These are phyloP conservation scores for Drosophila monieri DNA, from an alignment of 2,888 invertebrate genomes.

Conservation along the genomic window DNA sequence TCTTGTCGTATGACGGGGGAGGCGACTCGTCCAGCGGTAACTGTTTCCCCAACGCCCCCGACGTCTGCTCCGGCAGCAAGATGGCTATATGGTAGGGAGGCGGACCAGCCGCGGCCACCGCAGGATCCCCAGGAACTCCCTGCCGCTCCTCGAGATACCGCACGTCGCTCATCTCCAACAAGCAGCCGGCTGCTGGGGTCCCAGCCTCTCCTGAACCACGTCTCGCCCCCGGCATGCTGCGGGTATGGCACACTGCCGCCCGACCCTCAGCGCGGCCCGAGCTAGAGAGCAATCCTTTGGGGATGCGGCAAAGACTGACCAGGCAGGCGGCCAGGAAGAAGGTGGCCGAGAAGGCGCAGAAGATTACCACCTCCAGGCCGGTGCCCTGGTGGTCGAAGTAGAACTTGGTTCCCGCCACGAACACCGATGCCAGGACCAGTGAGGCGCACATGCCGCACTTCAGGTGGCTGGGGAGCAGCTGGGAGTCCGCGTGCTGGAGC, in stretches of 20 bases:
- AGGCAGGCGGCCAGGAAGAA: conserved; percentile 88
- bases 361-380: conserved; percentile 87
- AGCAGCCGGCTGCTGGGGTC: conserved; percentile 37
- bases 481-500: conserved; percentile 73
- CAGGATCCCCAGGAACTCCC: conserved; percentile 51
- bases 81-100: conserved; percentile 95
- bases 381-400: conserved; percentile 88
- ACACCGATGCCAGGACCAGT: conserved; percentile 88
- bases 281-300: conserved; percentile 80
- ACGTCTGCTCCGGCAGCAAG: conserved; percentile 86
- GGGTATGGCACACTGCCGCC: conserved; percentile 60
- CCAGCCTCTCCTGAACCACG: conserved; percentile 11
- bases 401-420: conserved; percentile 89
- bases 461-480: conserved; percentile 85
- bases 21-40: conserved; percentile 85
- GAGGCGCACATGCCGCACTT: conserved; percentile 90
- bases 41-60: conserved; percentile 66
- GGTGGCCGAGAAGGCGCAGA: conserved; percentile 87
- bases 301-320: conserved; percentile 86
- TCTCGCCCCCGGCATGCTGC: conserved; percentile 42
- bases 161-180: conserved; percentile 61
- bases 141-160: conserved; percentile 61
- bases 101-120: conserved; percentile 84
- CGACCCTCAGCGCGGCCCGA: conserved; percentile 60
- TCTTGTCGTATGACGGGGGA: conserved; percentile 91